These are phyloP conservation scores for Polymixis flavicincta DNA, from an alignment of 2,888 invertebrate species.

Conservation along the genomic window DNA sequence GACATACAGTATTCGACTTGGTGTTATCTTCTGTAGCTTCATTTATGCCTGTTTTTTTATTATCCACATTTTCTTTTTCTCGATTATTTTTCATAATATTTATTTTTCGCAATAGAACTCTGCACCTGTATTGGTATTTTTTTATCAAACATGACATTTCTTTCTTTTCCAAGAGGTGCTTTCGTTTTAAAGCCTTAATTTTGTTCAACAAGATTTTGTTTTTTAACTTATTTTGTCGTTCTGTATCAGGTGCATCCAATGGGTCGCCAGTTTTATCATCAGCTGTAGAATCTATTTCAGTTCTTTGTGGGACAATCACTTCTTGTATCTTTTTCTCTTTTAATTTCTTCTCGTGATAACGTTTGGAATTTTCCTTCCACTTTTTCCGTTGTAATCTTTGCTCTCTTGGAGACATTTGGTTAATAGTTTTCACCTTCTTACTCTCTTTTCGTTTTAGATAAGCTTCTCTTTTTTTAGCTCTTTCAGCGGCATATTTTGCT, in stretches of 20 bases:
- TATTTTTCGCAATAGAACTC: slow-evolving; percentile 3
- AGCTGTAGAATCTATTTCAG: slow-evolving; percentile 15
- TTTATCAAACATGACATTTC: not conserved
- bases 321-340: not conserved
- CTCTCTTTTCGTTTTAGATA: not conserved
- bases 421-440: not conserved
- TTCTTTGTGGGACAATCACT: slow-evolving; percentile 14
- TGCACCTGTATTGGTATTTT: slow-evolving; percentile 8
- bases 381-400: slow-evolving; percentile 4
- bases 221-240: slow-evolving; percentile 25
- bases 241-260: slow-evolving; percentile 22
- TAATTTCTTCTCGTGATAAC: not conserved
- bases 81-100: slow-evolving; percentile 3
- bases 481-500: no score
- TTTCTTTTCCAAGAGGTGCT: slow-evolving; percentile 10
- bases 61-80: not conserved
- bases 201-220: slow-evolving; percentile 5
- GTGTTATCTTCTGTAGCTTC: slow-evolving; percentile 3
- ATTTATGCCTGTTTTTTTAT: not conserved
- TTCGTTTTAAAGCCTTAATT: slow-evolving; percentile 20
- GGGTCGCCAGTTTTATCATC: slow-evolving; percentile 22
- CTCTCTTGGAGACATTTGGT: slow-evolving; percentile 6
- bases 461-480: no score
- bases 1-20: slow-evolving; percentile 1
- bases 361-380: slow-evolving; percentile 8